A percentile compares a stretch with the other conserved stretches of the same genome.
phyloP scores from a whole-genome alignment of 2,888 invertebrate genomes.

The Atherix ibis region DNA sequence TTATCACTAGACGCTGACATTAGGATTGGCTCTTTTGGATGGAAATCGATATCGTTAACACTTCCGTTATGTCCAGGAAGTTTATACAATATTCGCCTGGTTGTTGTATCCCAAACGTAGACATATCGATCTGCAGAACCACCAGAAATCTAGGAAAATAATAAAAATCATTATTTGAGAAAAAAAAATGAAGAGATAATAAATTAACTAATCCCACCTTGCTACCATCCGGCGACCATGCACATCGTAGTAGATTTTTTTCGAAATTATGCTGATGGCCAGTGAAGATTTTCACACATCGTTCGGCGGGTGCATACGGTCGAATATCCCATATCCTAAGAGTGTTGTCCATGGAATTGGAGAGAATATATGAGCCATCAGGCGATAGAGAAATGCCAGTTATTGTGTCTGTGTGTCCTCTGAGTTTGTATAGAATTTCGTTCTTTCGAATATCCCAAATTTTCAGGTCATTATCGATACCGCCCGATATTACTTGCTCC shows the following conservation, averaged over 20 bases:
- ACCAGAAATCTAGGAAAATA: slow-evolving; percentile 41
- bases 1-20: slow-evolving; percentile 92
- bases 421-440: slow-evolving; percentile 64
- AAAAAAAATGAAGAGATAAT: neutral
- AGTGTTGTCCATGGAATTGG: slow-evolving; percentile 95
- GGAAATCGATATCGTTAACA: slow-evolving; percentile 92
- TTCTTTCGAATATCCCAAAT: slow-evolving; percentile 94
- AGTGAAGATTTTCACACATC: slow-evolving; percentile 81
- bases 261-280: slow-evolving; percentile 98
- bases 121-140: slow-evolving; percentile 94
- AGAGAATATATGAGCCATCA: slow-evolving; percentile 78
- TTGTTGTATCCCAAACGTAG: slow-evolving; percentile 93
- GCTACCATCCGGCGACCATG: slow-evolving; percentile 88
- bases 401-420: slow-evolving; percentile 90
- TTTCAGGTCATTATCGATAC: slow-evolving; percentile 94
- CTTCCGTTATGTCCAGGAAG: slow-evolving; percentile 96
- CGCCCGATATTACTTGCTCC: slow-evolving; percentile 86
- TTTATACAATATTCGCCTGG: slow-evolving; percentile 83
- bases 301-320: slow-evolving; percentile 82
- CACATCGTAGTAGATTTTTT: slow-evolving; percentile 83
- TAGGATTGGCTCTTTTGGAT: slow-evolving; percentile 83
- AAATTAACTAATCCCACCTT: slow-evolving; percentile 39
- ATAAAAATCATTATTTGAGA: slow-evolving; percentile 18
- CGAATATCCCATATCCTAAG: slow-evolving; percentile 93
- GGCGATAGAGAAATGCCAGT: slow-evolving; percentile 76